Evolutionary conservation across 2,888 invertebrate genomes (phyloP), one percentile per base, ranked within the genome.

Genomic region (Phoronis australis): DNA sequence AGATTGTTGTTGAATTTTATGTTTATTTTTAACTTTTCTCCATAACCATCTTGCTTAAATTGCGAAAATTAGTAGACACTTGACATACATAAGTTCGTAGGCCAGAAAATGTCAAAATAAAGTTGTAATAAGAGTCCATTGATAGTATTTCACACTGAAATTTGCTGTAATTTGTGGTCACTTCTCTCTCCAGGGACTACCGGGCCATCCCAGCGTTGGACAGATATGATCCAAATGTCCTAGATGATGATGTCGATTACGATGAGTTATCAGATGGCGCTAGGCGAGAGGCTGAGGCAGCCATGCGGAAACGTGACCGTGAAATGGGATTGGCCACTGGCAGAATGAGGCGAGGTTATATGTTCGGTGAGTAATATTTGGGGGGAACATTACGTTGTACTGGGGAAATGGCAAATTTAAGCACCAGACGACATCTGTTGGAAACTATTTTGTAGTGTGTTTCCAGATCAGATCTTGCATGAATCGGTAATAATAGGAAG

Each of bases 201-300:
- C 93, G 93, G 2, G 85, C 90, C 1, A 93, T 96, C 85, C 92
- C 97, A 35, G 93, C 87, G 31, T 79, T 99, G 69, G 99, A 99
- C 80, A 84, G 85, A 24, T 99, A 96, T 71, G 97, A 97, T 75
- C 83, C 83, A 1, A 86, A 87, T 52, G 83, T 86, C 59, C 75
- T 97, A 61, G 96, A 96, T 70, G 87, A 89, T 55, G 92, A 89
- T 9, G 93, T 88, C 4, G 73, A 75, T 68, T 89, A 90, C 51
- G 74, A 75, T 44, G 86, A 87, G 41, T 80, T 99, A 77, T 93
- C 95, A 0, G 84, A 88, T 52, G 85, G 83, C 40, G 95, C 90
- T 48, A 85, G 99, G 1, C 80, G 82, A 27, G 92, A 89, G 0
- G 99, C 95, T n/a, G 99, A 99, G 78, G 81, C 85, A 37, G 90